Evolutionary conservation across 2,888 invertebrate species (phyloP).

Genomic region (Pyrrhosoma nymphula): DNA sequence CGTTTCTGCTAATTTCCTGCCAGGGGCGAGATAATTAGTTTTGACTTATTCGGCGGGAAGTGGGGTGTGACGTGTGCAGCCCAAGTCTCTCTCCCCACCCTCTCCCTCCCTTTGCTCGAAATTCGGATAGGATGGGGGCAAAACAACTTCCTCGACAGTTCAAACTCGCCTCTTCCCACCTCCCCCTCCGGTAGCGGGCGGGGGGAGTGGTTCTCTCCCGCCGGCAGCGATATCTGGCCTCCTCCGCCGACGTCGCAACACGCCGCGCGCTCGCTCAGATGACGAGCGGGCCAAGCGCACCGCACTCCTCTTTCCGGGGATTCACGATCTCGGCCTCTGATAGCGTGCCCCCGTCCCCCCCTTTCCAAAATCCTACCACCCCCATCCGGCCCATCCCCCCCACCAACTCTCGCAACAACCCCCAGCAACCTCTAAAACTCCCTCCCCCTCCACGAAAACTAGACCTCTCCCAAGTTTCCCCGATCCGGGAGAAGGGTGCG

Average conservation of each 20-base stretch:
- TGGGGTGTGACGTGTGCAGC: conserved; percentile 49
- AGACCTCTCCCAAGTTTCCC: conserved; percentile 12
- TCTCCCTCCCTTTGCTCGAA: neutral
- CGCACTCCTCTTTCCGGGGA: conserved; percentile 32
- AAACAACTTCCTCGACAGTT: conserved; percentile 46
- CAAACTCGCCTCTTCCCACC: neutral
- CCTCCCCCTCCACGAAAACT: neutral
- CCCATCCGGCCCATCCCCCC: too few species aligned
- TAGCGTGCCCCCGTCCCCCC: neutral
- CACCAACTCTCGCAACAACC: neutral
- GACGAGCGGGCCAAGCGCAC: conserved; percentile 23
- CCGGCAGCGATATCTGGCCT: neutral
- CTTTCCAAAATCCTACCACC: neutral
- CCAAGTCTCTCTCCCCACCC: neutral
- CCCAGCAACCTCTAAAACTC: neutral
- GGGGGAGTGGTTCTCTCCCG: neutral
- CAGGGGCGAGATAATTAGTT: conserved; percentile 62
- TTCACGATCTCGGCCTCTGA: conserved; percentile 22
- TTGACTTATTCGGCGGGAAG: conserved; percentile 45
- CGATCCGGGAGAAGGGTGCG: neutral
- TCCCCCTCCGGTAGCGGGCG: neutral
- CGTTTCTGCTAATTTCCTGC: conserved; percentile 44
- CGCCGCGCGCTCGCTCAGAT: conserved; percentile 39
- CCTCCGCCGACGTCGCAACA: conserved; percentile 35
- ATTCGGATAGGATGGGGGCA: conserved; percentile 24